Base-by-base conservation (phyloP, 1,140 invertebrate species). In the Nilaparvata lugens region DNA sequence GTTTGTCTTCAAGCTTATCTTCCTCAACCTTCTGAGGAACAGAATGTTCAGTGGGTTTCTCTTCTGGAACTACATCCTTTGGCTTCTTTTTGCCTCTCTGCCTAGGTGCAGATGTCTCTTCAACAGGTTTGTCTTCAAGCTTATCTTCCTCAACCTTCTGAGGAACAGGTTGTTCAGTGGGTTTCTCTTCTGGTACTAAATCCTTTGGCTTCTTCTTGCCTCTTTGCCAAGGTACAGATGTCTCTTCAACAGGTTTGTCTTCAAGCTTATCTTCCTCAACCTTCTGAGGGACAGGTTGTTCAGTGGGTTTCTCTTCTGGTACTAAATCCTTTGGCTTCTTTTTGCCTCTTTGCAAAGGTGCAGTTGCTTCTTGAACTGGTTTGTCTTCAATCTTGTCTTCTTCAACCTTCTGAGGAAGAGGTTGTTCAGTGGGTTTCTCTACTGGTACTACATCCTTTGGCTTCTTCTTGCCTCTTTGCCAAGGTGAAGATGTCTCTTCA, bases 241-340 rank as follows among this genome's bases (percentile, higher is more conserved):
- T 9, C 13, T 35, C 56, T 60, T 71, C 65, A 67, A 72, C 69
- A 45, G 70, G 66, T 66, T 64, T 69, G 59, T 72, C 63, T 67
- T 74, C 65, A 35, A 35, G 7, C 16, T 69, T 65, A 0, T 40
- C 1, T 1, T 58, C 31, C n/a, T 48, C 45, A 62, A 65, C 48
- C 38, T 21, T 35, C 6, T 25, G 43, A 4, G 25, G 24, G 2
- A 35, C 48, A n/a, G n/a, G n/a, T n/a, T n/a, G n/a, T 6, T 19
- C 11, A 40, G 9, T 45, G 19, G 42, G 18, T 16, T 56, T 56
- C 16, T 56, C 28, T 56, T n/a, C 16, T 14, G 21, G 35, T 42
- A 45, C n/a, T 9, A 40, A 18, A 52, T 61, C 58, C n/a, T 40
- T 40, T n/a, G n/a, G n/a, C 38, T 40, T 40, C n/a, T 40, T 40